These are phyloP conservation scores for Pogoniulus pusillus DNA, from an alignment of 2,797 vertebrate genomes.

Conservation along the genomic window DNA sequence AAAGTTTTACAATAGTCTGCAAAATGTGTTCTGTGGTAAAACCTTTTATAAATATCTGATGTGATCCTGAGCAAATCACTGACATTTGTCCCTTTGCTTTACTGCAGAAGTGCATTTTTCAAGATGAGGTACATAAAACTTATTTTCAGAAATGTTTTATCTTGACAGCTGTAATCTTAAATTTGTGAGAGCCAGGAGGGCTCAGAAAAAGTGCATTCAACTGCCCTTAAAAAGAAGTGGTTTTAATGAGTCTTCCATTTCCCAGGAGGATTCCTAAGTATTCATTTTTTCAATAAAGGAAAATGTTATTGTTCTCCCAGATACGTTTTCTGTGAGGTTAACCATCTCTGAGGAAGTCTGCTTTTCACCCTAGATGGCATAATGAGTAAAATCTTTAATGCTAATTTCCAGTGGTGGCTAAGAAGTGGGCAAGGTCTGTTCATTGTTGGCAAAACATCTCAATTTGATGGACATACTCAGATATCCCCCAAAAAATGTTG, in stretches of 20 bases:
- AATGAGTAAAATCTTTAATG: background rate
- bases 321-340: background rate
- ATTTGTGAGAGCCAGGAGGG: background rate
- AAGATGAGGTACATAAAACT: background rate
- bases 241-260: background rate
- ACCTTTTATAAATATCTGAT: background rate
- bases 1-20: background rate
- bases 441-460: background rate
- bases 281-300: background rate
- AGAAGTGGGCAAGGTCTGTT: background rate
- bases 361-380: background rate
- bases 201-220: background rate
- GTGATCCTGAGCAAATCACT: background rate
- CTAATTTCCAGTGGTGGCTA: background rate
- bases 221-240: background rate
- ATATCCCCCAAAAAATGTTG: background rate
- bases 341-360: background rate
- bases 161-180: background rate
- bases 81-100: background rate
- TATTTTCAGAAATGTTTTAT: constrained; percentile 9
- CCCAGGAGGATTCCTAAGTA: background rate
- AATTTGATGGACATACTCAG: background rate
- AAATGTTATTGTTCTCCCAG: background rate
- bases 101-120: background rate
- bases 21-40: background rate